Base-by-base conservation (phyloP, 2,113 vertebrate genomes). In the Pica pica region DNA sequence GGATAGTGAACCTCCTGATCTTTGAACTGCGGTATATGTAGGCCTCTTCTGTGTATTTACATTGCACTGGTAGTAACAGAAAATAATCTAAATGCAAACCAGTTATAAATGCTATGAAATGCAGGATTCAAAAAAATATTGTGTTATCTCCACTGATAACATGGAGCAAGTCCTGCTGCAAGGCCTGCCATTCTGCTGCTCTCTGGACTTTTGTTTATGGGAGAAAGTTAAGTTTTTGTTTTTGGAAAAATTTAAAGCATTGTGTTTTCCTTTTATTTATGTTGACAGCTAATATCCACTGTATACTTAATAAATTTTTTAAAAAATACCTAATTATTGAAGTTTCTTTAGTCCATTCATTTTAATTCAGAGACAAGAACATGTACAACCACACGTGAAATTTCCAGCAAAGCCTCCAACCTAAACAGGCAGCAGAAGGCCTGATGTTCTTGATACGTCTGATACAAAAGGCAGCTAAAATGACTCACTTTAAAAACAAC, bases 291-390 rank as follows among this genome's bases (percentile, higher is more conserved):
- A 90, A 59, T 81, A 78, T 71, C 49, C 31, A 71, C 28, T 53
- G 63, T 2, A 65, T 42, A 63, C 22, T 79, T 85, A 7, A 71
- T 57, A 82, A 24, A 73, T 41, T 57, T 37, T 92, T 20, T 41
- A 93, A 90, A 56, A 89, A 84, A 12, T 33, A 53, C 19, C 41
- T 84, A 56, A 81, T 83, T 86, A 69, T 80, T 83, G 70, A 91
- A 76, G 16, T 61, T 95, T 87, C 49, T 53, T 39, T 24, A 10
- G 37, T 44, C 41, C 41, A 41, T 84, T 94, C 31, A 64, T 78
- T 95, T 95, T 63, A 90, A 95, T 92, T 93, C 71, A 70, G 71
- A 68, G 37, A 26, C 49, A 89, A 71, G 73, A 90, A 77, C 42
- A 69, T 0, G 2, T 27, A 83, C 37, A 85, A 71, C 50, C 87